Conservation (phyloP, 2,797 vertebrate genomes). For the Mycteria americana region DNA sequence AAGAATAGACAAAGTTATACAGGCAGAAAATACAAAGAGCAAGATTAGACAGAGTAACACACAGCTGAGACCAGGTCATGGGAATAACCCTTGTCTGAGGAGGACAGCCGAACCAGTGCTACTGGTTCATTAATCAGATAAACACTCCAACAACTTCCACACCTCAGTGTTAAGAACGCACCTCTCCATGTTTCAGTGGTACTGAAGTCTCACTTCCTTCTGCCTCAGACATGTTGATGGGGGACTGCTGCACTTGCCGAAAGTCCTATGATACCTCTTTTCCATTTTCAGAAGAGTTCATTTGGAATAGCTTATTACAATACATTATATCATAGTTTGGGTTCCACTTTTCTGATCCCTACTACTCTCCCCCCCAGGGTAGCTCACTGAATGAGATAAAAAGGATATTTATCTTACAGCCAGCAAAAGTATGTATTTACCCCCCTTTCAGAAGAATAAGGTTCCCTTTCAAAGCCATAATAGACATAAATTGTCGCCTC, state of each 20-base stretch:
- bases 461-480: not conserved
- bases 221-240: not conserved
- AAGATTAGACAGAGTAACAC: not conserved
- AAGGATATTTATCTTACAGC: not conserved
- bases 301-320: not conserved
- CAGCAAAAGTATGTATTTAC: not conserved
- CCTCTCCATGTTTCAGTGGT: not conserved
- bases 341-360: not conserved
- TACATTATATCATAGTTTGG: not conserved
- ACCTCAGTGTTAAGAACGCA: not conserved
- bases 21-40: not conserved
- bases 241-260: not conserved
- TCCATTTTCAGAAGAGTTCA: not conserved
- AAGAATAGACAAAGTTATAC: not conserved
- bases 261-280: not conserved
- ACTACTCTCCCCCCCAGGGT: accelerated
- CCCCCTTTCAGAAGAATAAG: not conserved
- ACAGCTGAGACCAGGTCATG: not conserved
- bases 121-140: not conserved
- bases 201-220: not conserved
- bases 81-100: not conserved
- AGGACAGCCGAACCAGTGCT: not conserved
- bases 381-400: not conserved
- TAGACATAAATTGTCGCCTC: not conserved
- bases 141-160: not conserved